Conservation (phyloP, 2,113 vertebrate species). For the Podarcis raffonei region DNA sequence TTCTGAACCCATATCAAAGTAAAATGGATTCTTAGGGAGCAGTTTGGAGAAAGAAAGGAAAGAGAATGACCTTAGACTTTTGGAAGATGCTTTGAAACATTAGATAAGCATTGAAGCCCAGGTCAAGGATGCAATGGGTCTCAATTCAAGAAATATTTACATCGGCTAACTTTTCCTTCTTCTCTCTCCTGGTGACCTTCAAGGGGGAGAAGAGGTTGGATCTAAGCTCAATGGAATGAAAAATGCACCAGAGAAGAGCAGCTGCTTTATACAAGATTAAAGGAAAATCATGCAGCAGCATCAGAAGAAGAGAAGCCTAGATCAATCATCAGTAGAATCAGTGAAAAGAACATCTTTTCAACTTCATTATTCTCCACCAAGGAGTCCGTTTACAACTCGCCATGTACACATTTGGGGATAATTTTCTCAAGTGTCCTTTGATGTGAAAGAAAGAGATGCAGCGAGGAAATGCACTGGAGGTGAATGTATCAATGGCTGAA, state of each 20-base stretch:
- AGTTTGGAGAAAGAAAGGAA: background rate
- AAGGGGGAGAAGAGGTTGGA: background rate
- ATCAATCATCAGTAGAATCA: conserved; percentile 33
- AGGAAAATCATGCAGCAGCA: background rate
- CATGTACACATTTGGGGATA: background rate
- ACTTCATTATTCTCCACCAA: conserved; percentile 27
- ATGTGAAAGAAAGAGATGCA: conserved; percentile 3
- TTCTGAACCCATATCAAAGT: background rate
- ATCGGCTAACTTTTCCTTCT: background rate
- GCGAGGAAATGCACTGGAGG: background rate
- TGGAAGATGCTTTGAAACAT: background rate
- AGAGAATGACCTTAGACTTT: background rate
- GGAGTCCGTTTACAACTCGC: background rate
- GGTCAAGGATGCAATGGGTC: background rate
- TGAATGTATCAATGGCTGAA: conserved; percentile 29
- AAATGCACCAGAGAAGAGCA: background rate
- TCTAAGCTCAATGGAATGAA: conserved; percentile 5
- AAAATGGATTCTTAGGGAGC: background rate
- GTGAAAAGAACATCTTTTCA: background rate
- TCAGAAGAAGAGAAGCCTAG: background rate
- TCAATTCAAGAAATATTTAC: background rate
- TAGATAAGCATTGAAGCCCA: background rate
- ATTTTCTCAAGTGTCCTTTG: conserved; percentile 34
- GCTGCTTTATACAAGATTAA: conserved; percentile 25
- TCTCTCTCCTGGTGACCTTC: conserved; percentile 29